Base-by-base conservation (phyloP, 2,113 vertebrate genomes). In the Podarcis muralis region DNA sequence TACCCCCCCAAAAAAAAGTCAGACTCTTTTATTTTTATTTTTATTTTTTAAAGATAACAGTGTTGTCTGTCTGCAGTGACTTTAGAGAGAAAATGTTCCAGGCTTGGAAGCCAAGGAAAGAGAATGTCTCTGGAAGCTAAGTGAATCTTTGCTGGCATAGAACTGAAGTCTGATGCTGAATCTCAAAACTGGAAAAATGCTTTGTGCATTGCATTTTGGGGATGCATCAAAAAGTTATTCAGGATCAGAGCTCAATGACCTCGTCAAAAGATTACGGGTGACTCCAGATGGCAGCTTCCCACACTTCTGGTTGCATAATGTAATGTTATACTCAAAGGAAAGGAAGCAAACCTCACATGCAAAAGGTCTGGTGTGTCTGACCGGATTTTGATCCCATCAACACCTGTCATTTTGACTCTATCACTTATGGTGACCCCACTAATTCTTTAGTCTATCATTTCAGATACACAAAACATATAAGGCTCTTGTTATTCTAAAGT, bases 161-260 rank as follows among this genome's bases (percentile, higher is more conserved):
- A 35, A 22, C 20, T 35, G 83, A 88, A 80, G 32, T 77, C 76
- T 94, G 83, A 27, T 90, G 76, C 79, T 86, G 85, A 68, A 30
- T 90, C 82, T 81, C 40, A 1, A 1, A 68, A n/a, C 12, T 93
- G 90, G 91, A 87, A 92, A 82, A 82, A 5, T 74, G 80, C 75
- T 68, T 87, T 71, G 88, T 91, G 69, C 66, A 57, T 84, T 92
- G 15, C 16, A n/a, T 30, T 66, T 35, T n/a, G 5, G 85, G 92
- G 48, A 53, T 53, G 48, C 48, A 53, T 53, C 48, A 53, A 53
- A 66, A 84, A 32, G 93, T 93, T 76, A 20, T 92, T 92, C 91
- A 92, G 81, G 81, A 92, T 94, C 87, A 12, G 4, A 23, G 32
- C 27, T 92, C 16, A 62, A 5, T 32, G 79, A 59, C 66, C 0